Evolutionary conservation across 2,888 invertebrate species (phyloP).

Genomic region (Cheilosia vulpina): DNA sequence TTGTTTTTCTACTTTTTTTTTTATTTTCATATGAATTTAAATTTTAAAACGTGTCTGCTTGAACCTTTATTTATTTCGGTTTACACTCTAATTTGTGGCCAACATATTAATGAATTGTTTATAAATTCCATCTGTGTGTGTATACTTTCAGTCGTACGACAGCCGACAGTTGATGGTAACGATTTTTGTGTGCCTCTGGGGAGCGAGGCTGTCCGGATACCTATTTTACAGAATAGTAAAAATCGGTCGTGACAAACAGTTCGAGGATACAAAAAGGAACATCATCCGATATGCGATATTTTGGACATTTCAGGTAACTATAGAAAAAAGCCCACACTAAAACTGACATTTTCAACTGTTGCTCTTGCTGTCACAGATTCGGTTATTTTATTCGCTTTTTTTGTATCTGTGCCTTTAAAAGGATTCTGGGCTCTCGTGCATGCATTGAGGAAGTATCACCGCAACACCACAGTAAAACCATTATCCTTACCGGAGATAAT

Average conservation of each 20-base stretch:
- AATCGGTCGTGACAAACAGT: slow-evolving; percentile 95
- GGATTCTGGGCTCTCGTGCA: neutral
- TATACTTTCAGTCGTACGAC: slow-evolving; percentile 88
- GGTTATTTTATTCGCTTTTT: neutral
- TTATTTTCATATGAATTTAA: neutral
- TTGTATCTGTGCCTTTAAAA: neutral
- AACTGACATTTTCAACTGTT: neutral
- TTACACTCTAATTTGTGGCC: slow-evolving; percentile 12
- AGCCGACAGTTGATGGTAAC: slow-evolving; percentile 96
- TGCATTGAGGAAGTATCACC: neutral
- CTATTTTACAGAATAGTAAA: slow-evolving; percentile 95
- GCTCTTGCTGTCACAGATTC: neutral
- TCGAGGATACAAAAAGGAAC: slow-evolving; percentile 94
- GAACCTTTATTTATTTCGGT: slow-evolving; percentile 1
- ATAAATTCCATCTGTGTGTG: slow-evolving; percentile 49
- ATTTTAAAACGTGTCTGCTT: neutral
- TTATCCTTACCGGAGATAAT: slow-evolving; percentile 17
- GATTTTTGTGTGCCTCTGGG: slow-evolving; percentile 94
- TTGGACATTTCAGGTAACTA: slow-evolving; percentile 93
- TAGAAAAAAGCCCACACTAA: neutral
- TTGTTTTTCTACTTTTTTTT: slow-evolving; percentile 5
- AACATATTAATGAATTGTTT: slow-evolving; percentile 33
- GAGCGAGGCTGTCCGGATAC: slow-evolving; percentile 92
- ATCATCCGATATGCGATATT: slow-evolving; percentile 95
- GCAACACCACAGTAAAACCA: neutral